Conservation (phyloP, 2,797 vertebrate species). For the Apodemus agrarius region DNA sequence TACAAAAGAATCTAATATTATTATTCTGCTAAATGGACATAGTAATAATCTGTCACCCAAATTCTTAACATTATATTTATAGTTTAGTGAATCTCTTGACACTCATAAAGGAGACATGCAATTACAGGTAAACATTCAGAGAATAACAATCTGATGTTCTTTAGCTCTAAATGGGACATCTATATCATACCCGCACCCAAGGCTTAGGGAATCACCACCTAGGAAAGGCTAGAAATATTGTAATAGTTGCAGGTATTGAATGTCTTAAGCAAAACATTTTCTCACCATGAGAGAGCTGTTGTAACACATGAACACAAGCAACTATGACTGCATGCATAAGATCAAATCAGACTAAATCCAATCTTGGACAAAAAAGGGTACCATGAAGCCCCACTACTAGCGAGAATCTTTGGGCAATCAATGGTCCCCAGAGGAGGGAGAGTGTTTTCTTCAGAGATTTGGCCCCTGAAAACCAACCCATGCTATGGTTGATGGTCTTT, state of each 20-base stretch:
- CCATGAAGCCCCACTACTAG: background rate
- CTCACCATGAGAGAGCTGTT: too few species aligned
- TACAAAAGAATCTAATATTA: background rate
- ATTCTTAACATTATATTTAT: background rate
- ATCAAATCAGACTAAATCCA: background rate
- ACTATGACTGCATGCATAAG: background rate
- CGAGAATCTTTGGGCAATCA: background rate
- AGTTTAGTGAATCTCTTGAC: background rate
- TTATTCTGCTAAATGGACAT: background rate
- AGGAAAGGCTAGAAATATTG: background rate
- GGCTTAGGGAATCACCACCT: background rate
- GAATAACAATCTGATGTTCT: too few species aligned
- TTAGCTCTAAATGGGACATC: too few species aligned
- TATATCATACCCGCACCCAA: too few species aligned
- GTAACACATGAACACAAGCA: background rate
- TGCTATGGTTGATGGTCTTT: background rate
- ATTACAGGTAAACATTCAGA: too few species aligned
- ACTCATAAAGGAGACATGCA: too few species aligned
- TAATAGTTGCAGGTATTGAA: background rate
- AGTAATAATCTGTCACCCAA: background rate
- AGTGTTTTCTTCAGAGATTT: background rate
- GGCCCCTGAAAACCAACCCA: background rate
- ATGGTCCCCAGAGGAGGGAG: background rate
- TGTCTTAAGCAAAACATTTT: background rate
- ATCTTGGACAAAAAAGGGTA: background rate